Evolutionary conservation across 1,140 invertebrate species (phyloP), one percentile per base, ranked within the genome.

Genomic region (Coenobita brevimanus): DNA sequence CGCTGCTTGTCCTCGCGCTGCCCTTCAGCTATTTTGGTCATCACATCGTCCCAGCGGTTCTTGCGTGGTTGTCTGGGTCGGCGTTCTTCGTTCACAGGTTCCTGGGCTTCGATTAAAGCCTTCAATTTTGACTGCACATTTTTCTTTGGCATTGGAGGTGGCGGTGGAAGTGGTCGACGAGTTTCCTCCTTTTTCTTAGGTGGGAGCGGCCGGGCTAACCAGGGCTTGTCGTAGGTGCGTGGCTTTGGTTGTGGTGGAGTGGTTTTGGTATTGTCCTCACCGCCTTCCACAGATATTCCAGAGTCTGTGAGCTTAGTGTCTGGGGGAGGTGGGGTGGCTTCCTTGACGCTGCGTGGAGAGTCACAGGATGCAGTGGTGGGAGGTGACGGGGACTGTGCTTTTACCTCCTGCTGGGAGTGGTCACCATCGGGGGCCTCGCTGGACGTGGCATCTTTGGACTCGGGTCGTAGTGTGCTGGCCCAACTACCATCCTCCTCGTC

Each of bases 41-140:
- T 90, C n/a, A 90, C 89, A 24, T 89, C 89, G 75, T 90, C 89
- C 89, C 89, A 90, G 57, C 88, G 87, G 76, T 88, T 88, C 82
- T 90, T 90, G 21, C 88, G 87, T 10, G 82, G 82, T 64, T 89
- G 89, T 6, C 86, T 71, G 8, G 75, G 82, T 24, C 88, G 67
- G 24, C 87, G 81, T 27, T 38, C 33, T 43, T 89, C 89, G 60
- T 90, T 87, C 6, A 24, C 27, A 0, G 82, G 60, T 21, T 82
- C 73, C 46, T 78, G 75, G 27, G 82, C 88, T 62, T 88, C 89
- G 17, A 90, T 50, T 21, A 90, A 78, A 10, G 86, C 86, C 75
- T 90, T 90, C 46, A 90, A 73, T 43, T 89, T 89, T 13, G 89
- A 90, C 81, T 90, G 86, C 21, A 90, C 89, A 69, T 90, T 90